Evolutionary conservation across 1,140 invertebrate species (phyloP).

Genomic region (Metaphire vulgaris): DNA sequence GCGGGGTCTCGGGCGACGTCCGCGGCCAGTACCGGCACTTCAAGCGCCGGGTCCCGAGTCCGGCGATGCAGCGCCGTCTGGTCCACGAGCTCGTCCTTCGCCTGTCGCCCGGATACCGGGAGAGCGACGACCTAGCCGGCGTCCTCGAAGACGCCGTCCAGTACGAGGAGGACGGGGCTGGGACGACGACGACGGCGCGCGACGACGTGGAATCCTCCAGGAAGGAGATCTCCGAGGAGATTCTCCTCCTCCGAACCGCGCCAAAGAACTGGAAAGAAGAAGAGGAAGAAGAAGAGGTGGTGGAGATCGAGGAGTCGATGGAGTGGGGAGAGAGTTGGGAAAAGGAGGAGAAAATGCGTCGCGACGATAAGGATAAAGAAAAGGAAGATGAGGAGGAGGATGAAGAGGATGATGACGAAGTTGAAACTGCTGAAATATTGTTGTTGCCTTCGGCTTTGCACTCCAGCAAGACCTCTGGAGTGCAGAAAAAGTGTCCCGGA

Average conservation of each 20-base stretch:
- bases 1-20: constrained; percentile 7
- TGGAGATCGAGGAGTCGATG: neutral
- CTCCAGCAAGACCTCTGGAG: too few relatives aligned
- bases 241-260: too few relatives aligned
- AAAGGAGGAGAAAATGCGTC: neutral
- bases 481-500: too few relatives aligned
- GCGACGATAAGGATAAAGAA: too few relatives aligned
- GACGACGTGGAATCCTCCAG: neutral
- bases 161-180: neutral
- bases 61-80: constrained; percentile 9
- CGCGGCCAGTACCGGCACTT: constrained; percentile 6
- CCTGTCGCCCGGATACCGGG: constrained; percentile 1
- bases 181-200: neutral
- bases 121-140: neutral
- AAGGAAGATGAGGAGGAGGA: neutral
- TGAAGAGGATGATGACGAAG: too few relatives aligned
- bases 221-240: neutral
- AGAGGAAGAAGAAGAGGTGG: neutral
- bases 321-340: neutral
- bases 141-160: neutral
- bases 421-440: too few relatives aligned
- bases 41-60: neutral
- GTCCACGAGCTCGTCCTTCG: neutral
- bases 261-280: too few relatives aligned
- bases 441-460: too few relatives aligned